Base-by-base conservation (phyloP, 2,797 vertebrate genomes). In the Hapalemur alaotrensis region DNA sequence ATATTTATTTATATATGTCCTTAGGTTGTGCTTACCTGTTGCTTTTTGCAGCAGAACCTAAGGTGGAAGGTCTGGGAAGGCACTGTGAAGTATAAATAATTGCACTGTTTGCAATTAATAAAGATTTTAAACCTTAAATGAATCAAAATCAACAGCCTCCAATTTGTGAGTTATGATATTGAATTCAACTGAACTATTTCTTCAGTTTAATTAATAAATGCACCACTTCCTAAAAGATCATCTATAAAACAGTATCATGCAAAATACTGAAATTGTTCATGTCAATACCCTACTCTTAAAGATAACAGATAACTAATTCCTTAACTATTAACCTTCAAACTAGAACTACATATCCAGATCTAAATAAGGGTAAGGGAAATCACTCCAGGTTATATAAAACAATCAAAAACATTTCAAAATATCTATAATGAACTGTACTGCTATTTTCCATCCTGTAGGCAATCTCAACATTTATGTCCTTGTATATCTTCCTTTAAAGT, bases 1-100 rank as follows among this genome's bases (percentile, higher is more conserved):
- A 98, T 98, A 99, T 98, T 98, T 98, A 98, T 98, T 98, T 98
- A 99, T 98, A 99, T 98, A 98, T 98, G 98, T 99, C 99, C 99
- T 99, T 99, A 99, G 99, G 99, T 99, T 99, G 99, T 99, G 99
- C 99, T 99, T 99, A 99, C 99, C 99, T 99, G 99, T 99, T 99
- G 99, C 98, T 99, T 99, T 99, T 99, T 99, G 99, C 99, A 99
- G 99, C 99, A 99, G 99, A 99, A 99, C 99, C 99, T 99, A 99
- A 99, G 99, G 99, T 99, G 99, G 99, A 99, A 99, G 99, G 99
- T 99, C 99, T 99, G 99, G 99, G 99, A 99, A 98, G 99, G 99
- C 99, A 99, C 99, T 99, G 99, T 99, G 99, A 99, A 99, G 99
- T 99, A 99, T 99, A 99, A 99, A 99, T 99, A 99, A 99, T 99